Conservation (phyloP, 2,888 invertebrate species). For the Emmelina monodactyla region DNA sequence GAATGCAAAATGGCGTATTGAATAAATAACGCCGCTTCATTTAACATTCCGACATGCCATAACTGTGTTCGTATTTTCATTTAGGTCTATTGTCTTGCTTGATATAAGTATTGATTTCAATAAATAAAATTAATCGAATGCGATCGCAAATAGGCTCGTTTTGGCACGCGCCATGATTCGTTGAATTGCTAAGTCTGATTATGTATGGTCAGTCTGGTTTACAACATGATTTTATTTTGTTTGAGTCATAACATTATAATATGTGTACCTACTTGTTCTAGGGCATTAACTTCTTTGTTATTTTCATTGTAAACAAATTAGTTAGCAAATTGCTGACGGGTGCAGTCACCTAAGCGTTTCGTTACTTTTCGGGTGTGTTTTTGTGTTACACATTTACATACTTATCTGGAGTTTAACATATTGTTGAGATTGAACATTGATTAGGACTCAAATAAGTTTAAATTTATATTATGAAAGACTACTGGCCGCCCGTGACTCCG, state of each 20-base stretch:
- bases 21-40: conserved; percentile 58
- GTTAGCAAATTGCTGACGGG: conserved; percentile 1
- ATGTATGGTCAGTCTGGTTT: conserved; percentile 37
- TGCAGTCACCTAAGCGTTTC: background rate
- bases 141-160: conserved; percentile 31
- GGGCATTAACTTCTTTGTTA: conserved; percentile 52
- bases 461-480: too few species aligned
- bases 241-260: conserved; percentile 42
- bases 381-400: too few species aligned
- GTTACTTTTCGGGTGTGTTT: too few species aligned
- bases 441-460: too few species aligned
- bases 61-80: conserved; percentile 60
- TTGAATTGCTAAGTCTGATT: conserved; percentile 53
- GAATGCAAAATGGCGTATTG: conserved; percentile 63
- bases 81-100: conserved; percentile 61
- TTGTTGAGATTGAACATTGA: too few species aligned
- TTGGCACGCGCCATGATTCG: conserved; percentile 32
- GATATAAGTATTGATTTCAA: conserved; percentile 67
- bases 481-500: too few species aligned
- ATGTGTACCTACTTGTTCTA: conserved; percentile 42
- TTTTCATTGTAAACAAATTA: conserved; percentile 49
- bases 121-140: conserved; percentile 65
- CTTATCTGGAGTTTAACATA: too few species aligned
- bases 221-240: conserved; percentile 40
- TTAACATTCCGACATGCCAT: conserved; percentile 63